A percentile compares a stretch with the other conserved stretches of the same genome.
These are phyloP conservation scores for Rhorus exstirpatorius DNA, from an alignment of 2,888 invertebrate species.

Conservation along the genomic window DNA sequence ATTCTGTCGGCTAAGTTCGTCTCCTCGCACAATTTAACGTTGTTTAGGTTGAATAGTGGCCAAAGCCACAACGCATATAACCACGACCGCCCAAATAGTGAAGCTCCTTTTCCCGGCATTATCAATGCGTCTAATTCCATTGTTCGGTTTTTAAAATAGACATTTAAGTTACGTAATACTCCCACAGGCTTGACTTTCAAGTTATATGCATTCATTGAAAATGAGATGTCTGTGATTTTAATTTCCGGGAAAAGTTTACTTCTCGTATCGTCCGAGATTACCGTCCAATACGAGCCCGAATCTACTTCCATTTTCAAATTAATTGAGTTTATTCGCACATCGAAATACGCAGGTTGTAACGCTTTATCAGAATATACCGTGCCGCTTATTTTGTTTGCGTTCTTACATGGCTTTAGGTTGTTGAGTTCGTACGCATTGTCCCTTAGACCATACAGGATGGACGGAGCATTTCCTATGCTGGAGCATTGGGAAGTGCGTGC, in stretches of 20 bases:
- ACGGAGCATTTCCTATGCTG: no score
- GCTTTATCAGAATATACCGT: background rate
- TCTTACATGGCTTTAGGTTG: background rate
- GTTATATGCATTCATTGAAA: slow-evolving; percentile 11
- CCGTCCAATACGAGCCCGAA: background rate
- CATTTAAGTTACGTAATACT: slow-evolving; percentile 1
- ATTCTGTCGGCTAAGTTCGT: background rate
- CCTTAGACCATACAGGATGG: no score
- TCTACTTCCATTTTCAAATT: background rate
- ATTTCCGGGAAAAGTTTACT: background rate
- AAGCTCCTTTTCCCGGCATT: slow-evolving; percentile 16
- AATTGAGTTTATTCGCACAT: background rate
- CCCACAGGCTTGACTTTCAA: slow-evolving; percentile 10
- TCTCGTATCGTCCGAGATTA: slow-evolving; percentile 7
- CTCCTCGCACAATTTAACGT: background rate
- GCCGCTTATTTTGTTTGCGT: background rate
- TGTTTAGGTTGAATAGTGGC: slow-evolving; percentile 14
- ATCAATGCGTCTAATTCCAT: background rate
- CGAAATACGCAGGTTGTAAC: background rate
- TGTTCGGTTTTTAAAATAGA: background rate
- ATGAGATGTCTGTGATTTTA: background rate
- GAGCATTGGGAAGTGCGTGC: no score
- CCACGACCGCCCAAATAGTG: slow-evolving; percentile 10
- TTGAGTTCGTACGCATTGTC: background rate
- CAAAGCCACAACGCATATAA: slow-evolving; percentile 21